Conservation (phyloP, 2,797 vertebrate species). For the Urophycis tenuis region DNA sequence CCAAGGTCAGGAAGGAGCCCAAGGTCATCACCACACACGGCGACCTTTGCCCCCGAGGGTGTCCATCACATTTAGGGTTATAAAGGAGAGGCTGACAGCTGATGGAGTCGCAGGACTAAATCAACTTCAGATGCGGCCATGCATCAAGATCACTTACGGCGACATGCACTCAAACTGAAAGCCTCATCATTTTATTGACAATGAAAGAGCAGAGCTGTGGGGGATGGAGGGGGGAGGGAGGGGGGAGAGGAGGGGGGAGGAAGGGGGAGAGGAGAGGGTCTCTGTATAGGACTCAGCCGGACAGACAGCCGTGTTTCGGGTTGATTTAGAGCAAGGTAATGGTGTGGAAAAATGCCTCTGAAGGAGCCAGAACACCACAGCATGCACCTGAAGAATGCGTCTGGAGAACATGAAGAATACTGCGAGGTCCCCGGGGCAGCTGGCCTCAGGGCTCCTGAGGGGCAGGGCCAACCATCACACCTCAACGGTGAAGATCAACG, state of each 20-base stretch:
- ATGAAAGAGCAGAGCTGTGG: constrained; percentile 26
- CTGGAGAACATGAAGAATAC: not conserved
- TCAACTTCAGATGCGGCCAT: constrained; percentile 56
- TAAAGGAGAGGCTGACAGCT: constrained; percentile 56
- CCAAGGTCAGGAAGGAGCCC: constrained; percentile 44
- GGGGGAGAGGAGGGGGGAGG: constrained; percentile 17
- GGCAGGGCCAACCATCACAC: too few species aligned
- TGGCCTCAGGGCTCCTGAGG: too few species aligned
- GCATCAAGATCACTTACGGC: constrained; percentile 61
- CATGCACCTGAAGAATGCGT: constrained; percentile 25
- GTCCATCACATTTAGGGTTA: constrained; percentile 58
- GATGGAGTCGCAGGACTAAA: constrained; percentile 60
- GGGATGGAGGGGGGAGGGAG: constrained; percentile 23
- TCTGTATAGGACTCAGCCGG: constrained; percentile 12
- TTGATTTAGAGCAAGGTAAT: constrained; percentile 10
- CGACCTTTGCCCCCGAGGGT: constrained; percentile 41
- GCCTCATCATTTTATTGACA: constrained; percentile 48
- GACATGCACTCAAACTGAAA: constrained; percentile 48
- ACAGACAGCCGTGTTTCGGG: constrained; percentile 24
- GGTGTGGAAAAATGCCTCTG: constrained; percentile 18
- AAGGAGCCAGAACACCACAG: constrained; percentile 19
- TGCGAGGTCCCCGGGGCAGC: not conserved
- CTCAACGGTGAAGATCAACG: not conserved
- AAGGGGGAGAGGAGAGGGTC: not conserved
- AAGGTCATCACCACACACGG: constrained; percentile 52